Base-by-base conservation (phyloP, 2,888 invertebrate species). In the Acleris literana region DNA sequence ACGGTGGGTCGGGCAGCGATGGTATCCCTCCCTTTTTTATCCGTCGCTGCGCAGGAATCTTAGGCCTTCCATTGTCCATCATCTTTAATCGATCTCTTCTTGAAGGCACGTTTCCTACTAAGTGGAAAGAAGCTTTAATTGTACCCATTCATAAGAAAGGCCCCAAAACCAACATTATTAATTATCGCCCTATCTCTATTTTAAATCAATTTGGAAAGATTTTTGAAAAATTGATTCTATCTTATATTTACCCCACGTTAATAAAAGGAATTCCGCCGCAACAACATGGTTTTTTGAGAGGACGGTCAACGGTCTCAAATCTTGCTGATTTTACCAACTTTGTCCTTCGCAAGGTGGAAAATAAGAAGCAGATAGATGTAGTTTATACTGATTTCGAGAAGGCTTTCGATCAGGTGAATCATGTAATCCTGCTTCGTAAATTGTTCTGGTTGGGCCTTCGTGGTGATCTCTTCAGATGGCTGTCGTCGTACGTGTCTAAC, bases 391-490 rank as follows among this genome's bases (percentile, higher is more conserved):
- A 68, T 33, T 68, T 64, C 29, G 56, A 63, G 55, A 68, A 63
- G 48, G 68, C 68, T 39, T 68, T 63, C 18, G 68, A 70, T 44
- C 61, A 62, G 18, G 69, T 68, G 7, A 59, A 70, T 46, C 68
- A 70, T 52, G 43, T 65, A 17, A 70, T 70, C 6, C 46, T 69
- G n/a, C 20, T 69, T 3, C 11, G 49, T 2, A 72, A 71, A 33
- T 49, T 72, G 7, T 6, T 52, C 7, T 39, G 11, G 7, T 43
- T 72, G 0, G 70, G 68, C 18, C 63, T 72, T n/a, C 68, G 64
- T 17, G 70, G 72, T 2, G 58, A 67, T 39, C 48, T 72, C 2
- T 46, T 71, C 5, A 43, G 69, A 29, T 71, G 71, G 70, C 25
- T 69, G 1, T 33, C 60, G 16, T 73, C 71, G 2, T 73, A 70